Evolutionary conservation across 2,797 vertebrate genomes (phyloP).

Genomic region (Lepus oiostolus): DNA sequence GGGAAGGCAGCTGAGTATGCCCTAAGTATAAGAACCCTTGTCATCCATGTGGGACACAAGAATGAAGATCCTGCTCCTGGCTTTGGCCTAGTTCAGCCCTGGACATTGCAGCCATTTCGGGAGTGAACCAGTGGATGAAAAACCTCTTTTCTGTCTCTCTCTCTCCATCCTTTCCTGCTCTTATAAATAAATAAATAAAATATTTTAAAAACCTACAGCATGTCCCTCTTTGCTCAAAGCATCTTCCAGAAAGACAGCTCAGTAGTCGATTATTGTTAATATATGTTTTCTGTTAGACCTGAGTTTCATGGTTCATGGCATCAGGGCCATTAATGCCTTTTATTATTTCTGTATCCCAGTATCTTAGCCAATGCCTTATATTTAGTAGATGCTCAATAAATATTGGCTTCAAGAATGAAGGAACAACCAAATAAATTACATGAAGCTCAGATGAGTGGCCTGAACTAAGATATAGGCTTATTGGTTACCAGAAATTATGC

Average conservation of each 20-base stretch:
- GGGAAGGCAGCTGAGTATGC: too few relatives aligned
- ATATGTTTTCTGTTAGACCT: neutral
- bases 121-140: too few relatives aligned
- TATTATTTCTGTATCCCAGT: neutral
- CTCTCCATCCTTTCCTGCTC: too few relatives aligned
- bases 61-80: too few relatives aligned
- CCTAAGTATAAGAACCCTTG: too few relatives aligned
- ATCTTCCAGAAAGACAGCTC: neutral
- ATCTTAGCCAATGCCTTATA: neutral
- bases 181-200: too few relatives aligned
- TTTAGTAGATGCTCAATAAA: neutral
- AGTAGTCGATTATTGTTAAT: neutral
- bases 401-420: neutral
- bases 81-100: too few relatives aligned
- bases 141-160: too few relatives aligned
- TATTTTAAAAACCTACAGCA: too few relatives aligned
- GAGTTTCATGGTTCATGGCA: neutral
- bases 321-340: neutral
- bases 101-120: too few relatives aligned
- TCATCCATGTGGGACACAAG: too few relatives aligned
- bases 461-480: neutral
- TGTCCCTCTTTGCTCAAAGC: neutral
- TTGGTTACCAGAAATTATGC: neutral
- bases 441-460: neutral
- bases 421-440: neutral